Evolutionary conservation across 2,888 invertebrate genomes (phyloP).

Genomic region (Lasioglossum figueresi): DNA sequence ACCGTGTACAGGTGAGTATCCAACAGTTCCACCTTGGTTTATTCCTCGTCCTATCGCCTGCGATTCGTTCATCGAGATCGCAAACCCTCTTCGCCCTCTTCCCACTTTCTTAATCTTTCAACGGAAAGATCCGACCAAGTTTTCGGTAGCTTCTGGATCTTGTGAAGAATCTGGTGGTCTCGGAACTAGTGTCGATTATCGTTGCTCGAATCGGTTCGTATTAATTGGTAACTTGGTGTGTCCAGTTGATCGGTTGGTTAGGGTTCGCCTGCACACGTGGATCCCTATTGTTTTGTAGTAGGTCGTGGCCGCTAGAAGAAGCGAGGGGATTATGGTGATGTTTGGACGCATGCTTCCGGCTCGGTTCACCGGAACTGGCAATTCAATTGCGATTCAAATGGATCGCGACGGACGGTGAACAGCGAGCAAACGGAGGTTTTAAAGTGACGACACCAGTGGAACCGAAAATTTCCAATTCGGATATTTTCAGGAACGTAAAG

Average conservation of each 20-base stretch:
- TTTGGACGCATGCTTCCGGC: background rate
- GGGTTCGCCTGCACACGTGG: background rate
- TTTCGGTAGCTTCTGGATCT: background rate
- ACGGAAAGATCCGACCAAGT: background rate
- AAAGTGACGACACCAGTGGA: background rate
- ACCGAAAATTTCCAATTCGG: no score
- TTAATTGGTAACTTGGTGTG: background rate
- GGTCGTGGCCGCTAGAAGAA: background rate
- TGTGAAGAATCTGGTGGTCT: background rate
- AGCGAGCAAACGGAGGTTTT: background rate
- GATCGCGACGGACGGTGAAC: background rate
- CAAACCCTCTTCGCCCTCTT: no score
- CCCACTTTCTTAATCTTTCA: background rate
- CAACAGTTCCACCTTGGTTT: background rate
- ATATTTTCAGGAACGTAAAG: no score
- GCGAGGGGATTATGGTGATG: background rate
- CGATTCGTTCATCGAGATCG: background rate
- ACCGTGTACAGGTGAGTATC: slow-evolving; percentile 61
- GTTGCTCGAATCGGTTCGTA: background rate
- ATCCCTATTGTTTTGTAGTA: background rate
- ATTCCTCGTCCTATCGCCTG: background rate
- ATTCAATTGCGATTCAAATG: background rate
- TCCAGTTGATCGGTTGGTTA: no score
- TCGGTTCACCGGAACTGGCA: background rate
- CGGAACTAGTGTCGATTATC: background rate